Conservation (phyloP, 1,140 invertebrate species). For the Protaetia brevitarsis region DNA sequence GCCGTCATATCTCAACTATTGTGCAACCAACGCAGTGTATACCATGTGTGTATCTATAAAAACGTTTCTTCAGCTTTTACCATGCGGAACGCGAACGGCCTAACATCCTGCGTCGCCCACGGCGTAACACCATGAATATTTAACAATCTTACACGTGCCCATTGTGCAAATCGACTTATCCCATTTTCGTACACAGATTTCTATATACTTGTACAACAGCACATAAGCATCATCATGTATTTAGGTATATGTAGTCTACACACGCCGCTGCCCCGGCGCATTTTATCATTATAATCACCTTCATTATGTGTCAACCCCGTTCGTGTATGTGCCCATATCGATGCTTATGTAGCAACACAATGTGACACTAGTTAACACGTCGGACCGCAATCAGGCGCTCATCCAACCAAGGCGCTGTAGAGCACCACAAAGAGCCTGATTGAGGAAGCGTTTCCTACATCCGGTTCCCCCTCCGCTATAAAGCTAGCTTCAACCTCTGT, state of each 20-base stretch:
- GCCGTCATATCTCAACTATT: no score
- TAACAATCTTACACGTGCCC: slow-evolving; percentile 9
- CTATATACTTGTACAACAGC: no score
- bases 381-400: not conserved
- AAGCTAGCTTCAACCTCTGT: not conserved
- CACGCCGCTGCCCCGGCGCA: no score
- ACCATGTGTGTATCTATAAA: no score
- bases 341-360: not conserved
- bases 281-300: no score
- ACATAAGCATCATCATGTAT: no score
- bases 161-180: not conserved
- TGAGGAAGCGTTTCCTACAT: slow-evolving; percentile 4
- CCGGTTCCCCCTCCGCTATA: not conserved
- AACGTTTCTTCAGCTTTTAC: not conserved
- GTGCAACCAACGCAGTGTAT: no score
- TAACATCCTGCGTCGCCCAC: slow-evolving; percentile 1
- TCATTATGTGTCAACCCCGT: no score
- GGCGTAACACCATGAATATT: not conserved
- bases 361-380: not conserved
- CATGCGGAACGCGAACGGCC: not conserved
- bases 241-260: no score
- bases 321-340: no score
- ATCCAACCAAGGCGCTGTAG: not conserved
- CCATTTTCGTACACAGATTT: no score
- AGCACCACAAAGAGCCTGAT: not conserved